Evolutionary conservation across 2,113 vertebrate genomes (phyloP), one percentile per base, ranked within the genome.

Genomic region (Polypterus bichir): DNA sequence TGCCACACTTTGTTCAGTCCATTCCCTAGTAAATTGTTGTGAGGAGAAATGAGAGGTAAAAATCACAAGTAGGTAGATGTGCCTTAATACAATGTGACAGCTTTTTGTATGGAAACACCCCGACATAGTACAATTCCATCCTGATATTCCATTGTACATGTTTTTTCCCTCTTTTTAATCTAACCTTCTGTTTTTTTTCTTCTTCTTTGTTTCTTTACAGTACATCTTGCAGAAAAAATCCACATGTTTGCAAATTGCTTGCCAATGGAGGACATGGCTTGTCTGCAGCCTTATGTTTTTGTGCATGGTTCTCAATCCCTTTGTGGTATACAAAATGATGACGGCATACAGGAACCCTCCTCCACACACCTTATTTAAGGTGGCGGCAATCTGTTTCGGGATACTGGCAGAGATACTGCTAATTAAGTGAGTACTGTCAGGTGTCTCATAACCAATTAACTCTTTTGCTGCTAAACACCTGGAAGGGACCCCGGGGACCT

Each of bases 191-290:
- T 64, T 66, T 59, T 47, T 11, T 59, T 55, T 57, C 60, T 56
- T 60, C 2, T 0, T 53, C 5, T 27, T 9, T 53, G 47, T 46
- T 65, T 70, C 57, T 72, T 1, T 55, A 60, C 72, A 81, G 76
- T 83, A 79, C 62, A 68, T 75, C 62, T 69, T 86, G 55, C 73
- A 81, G 69, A 77, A 76, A 67, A 63, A 65, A 44, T 67, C 68
- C 5, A 3, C 71, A 0, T 83, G 79, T 73, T 66, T 68, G 62
- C 53, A 62, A 6, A n/a, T 82, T 64, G 49, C 63, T 58, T 65
- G 67, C 67, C 74, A 60, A 10, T 76, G 77, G 78, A 73, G 71
- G 71, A 76, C 73, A 4, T 73, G 77, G 68, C 5, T 77, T 0
- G 53, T 70, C 47, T 61, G 75, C 10, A 1, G 63, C 27, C 3